Conservation (phyloP, 2,888 invertebrate species). For the Diadegma fenestrale region DNA sequence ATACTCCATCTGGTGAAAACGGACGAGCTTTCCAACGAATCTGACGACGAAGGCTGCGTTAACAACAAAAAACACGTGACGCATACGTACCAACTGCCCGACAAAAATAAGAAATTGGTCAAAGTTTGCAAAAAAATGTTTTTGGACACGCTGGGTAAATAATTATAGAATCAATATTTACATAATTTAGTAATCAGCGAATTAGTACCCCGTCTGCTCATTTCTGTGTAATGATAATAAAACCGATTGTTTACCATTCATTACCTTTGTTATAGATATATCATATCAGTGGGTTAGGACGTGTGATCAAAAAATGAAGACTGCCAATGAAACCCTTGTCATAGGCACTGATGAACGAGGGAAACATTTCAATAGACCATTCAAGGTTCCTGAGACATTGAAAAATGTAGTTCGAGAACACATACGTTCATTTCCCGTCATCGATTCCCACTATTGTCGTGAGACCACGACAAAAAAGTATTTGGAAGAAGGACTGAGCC, state of each 20-base stretch:
- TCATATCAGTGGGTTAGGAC: constrained; percentile 23
- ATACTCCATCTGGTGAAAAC: not conserved
- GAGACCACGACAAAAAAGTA: constrained; percentile 7
- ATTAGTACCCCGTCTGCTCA: no score
- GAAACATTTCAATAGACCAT: constrained; percentile 6
- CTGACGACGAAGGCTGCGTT: not conserved
- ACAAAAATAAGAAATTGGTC: not conserved
- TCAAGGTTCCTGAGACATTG: not conserved
- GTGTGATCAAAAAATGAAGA: not conserved
- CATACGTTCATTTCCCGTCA: constrained; percentile 10
- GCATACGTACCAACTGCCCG: not conserved
- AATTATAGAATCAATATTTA: not conserved
- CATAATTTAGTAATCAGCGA: no score
- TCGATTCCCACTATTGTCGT: constrained; percentile 8
- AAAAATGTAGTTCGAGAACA: constrained; percentile 14
- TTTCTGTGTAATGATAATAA: no score
- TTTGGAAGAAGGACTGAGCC: constrained; percentile 20
- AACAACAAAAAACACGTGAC: not conserved
- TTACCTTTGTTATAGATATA: constrained; percentile 1
- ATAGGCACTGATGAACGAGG: not conserved
- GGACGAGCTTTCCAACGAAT: constrained; percentile 4
- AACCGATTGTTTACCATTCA: not conserved
- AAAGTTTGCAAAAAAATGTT: constrained; percentile 23
- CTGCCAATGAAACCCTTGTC: not conserved
- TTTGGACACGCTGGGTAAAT: constrained; percentile 14